Conservation (phyloP, 2,888 invertebrate genomes). For the Eremobia ochroleuca region DNA sequence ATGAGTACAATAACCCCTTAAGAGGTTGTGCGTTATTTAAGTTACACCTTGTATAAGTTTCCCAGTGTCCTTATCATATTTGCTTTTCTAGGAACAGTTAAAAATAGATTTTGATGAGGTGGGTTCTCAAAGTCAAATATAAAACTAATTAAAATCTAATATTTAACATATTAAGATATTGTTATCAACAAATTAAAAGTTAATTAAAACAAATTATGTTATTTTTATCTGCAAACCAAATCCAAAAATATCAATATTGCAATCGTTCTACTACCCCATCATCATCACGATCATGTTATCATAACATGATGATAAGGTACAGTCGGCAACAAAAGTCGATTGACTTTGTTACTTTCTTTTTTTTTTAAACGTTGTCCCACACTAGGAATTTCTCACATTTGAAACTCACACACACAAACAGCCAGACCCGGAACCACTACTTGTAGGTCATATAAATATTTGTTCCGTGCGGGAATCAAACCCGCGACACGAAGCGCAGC, state of each 20-base stretch:
- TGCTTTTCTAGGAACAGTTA: background rate
- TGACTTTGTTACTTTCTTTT: background rate
- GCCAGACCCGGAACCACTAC: too few species aligned
- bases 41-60: too few species aligned
- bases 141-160: constrained; percentile 40
- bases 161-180: constrained; percentile 11
- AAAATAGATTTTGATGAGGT: background rate
- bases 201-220: constrained; percentile 38
- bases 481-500: too few species aligned
- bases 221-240: constrained; percentile 27
- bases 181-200: constrained; percentile 33
- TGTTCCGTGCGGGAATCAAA: too few species aligned
- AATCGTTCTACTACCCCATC: background rate
- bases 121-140: background rate
- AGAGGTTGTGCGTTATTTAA: too few species aligned
- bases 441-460: too few species aligned
- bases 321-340: background rate
- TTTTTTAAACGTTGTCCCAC: too few species aligned
- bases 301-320: background rate
- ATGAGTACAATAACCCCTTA: too few species aligned
- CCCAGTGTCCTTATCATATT: background rate
- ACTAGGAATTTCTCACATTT: too few species aligned
- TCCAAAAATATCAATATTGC: constrained; percentile 14
- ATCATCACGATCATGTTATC: constrained; percentile 17
- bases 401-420: too few species aligned